A percentile compares a stretch with the other conserved stretches of the same genome.
Conservation (phyloP, 2,113 vertebrate species). For the Syngnathus floridae region DNA sequence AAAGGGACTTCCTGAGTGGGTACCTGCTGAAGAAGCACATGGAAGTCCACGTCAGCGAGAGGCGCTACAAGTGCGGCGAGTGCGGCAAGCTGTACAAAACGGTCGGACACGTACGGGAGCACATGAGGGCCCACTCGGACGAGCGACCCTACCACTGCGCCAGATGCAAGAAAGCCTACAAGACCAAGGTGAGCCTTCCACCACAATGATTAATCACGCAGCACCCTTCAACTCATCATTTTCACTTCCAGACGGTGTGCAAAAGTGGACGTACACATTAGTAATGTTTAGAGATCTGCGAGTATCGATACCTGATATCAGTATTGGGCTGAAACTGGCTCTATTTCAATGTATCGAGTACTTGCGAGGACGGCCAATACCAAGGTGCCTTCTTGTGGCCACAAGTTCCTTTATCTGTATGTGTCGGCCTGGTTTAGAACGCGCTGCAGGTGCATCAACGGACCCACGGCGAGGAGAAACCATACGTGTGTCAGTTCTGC, state of each 20-base stretch:
- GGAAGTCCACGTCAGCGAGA: conserved; percentile 84
- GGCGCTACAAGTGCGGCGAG: conserved; percentile 93
- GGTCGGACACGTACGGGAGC: conserved; percentile 90
- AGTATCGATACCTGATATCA: no score
- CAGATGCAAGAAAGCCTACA: conserved; percentile 90
- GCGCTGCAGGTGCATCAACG: conserved; percentile 94
- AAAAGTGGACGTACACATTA: no score
- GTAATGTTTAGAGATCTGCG: no score
- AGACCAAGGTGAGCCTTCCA: conserved; percentile 84
- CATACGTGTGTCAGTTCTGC: conserved; percentile 86
- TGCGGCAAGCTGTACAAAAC: conserved; percentile 97
- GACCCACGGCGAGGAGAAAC: conserved; percentile 87
- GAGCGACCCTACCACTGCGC: conserved; percentile 85
- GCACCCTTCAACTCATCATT: no score
- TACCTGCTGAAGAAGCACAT: conserved; percentile 95
- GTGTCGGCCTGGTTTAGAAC: conserved; percentile 69
- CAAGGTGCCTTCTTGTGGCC: no score
- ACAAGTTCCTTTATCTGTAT: background rate
- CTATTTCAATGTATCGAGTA: no score
- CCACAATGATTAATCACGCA: background rate
- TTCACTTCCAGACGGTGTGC: no score
- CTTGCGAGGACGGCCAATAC: no score
- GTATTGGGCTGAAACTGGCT: no score
- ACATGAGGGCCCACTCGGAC: conserved; percentile 90
- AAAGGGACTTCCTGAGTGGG: conserved; percentile 91